Percentiles rank a stretch among this genome's conserved stretches.
phyloP scores from a whole-genome alignment of 2,888 invertebrate species.

The Clanis bilineata region DNA sequence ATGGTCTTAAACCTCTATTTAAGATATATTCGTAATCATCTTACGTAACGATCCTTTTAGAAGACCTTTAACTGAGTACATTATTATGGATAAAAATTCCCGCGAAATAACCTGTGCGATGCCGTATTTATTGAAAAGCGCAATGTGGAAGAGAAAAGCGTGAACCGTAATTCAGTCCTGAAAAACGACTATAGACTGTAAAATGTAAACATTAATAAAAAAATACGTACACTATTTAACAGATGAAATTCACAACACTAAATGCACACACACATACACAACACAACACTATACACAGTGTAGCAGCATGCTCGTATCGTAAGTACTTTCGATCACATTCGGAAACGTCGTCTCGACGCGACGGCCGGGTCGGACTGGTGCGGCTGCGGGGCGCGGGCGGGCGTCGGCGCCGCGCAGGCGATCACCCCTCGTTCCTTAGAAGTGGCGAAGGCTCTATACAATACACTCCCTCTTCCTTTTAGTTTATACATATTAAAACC shows the following conservation, averaged over 20 bases:
- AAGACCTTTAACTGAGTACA: background rate
- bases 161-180: background rate
- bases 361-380: slow-evolving; percentile 48
- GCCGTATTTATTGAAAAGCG: background rate
- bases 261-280: slow-evolving; percentile 17
- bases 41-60: background rate
- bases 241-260: background rate
- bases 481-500: no score
- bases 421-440: slow-evolving; percentile 19
- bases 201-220: background rate
- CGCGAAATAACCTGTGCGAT: background rate
- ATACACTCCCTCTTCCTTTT: no score
- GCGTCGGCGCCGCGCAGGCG: slow-evolving; percentile 57
- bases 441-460: no score
- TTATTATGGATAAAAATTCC: background rate
- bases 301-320: background rate
- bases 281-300: slow-evolving; percentile 17
- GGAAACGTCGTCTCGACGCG: slow-evolving; percentile 38
- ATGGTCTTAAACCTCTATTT: background rate
- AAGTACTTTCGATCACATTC: background rate
- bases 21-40: background rate
- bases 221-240: background rate
- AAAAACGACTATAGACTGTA: background rate
- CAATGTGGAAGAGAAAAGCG: background rate
- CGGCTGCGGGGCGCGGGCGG: slow-evolving; percentile 32